phyloP scores from a whole-genome alignment of 2,797 vertebrate genomes.

The Hydrophis major region DNA sequence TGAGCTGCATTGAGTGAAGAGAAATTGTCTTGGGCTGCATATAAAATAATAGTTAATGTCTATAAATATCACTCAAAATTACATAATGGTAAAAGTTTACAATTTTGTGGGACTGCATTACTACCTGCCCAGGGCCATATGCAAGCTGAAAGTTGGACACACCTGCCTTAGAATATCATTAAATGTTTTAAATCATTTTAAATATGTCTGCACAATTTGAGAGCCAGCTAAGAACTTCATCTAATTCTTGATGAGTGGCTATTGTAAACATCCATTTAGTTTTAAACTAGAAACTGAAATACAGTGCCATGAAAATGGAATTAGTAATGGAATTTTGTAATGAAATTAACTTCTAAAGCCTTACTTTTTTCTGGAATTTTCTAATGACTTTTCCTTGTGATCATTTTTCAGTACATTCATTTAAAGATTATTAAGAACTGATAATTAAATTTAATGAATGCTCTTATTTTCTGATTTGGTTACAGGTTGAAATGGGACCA shows the following conservation, averaged over 20 bases:
- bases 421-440: neutral
- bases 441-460: slow-evolving; percentile 1
- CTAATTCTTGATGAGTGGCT: neutral
- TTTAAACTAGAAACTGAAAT: neutral
- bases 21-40: neutral
- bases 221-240: neutral
- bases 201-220: neutral
- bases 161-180: neutral
- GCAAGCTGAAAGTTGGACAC: neutral
- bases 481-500: slow-evolving; percentile 90
- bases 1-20: neutral
- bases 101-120: neutral
- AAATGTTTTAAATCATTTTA: neutral
- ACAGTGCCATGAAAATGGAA: neutral
- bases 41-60: neutral
- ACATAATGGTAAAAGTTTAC: neutral
- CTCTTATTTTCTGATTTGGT: slow-evolving; percentile 32
- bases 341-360: neutral
- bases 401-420: neutral
- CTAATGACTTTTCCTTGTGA: neutral
- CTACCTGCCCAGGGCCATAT: neutral
- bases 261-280: neutral
- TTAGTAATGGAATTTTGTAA: neutral
- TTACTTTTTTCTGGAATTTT: neutral
- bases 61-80: neutral